Conservation (phyloP, 2,888 invertebrate species). For the Tenthredo distinguenda region DNA sequence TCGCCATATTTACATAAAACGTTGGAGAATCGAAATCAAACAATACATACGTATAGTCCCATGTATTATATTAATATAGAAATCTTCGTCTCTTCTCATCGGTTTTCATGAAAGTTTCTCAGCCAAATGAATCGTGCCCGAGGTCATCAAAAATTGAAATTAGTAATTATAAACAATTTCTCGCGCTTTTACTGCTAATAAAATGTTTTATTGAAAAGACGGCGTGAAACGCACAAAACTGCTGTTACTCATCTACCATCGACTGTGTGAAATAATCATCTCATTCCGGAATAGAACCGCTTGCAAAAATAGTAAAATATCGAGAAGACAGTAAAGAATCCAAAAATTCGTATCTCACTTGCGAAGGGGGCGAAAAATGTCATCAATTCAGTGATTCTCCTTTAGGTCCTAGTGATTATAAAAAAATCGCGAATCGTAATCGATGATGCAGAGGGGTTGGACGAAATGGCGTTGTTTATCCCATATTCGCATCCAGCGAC, state of each 20-base stretch:
- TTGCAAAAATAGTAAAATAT: not conserved
- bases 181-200: not conserved
- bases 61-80: not conserved
- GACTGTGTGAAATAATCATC: not conserved
- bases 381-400: not conserved
- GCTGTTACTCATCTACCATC: not conserved
- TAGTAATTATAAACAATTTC: slow-evolving; percentile 1
- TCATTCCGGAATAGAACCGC: not conserved
- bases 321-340: not conserved
- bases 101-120: not conserved
- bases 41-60: not conserved
- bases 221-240: not conserved
- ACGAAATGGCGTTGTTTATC: not conserved
- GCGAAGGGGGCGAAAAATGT: not conserved
- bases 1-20: not conserved
- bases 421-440: not conserved
- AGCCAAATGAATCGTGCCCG: no score
- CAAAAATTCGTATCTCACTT: not conserved
- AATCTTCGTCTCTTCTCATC: not conserved
- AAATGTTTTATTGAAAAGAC: not conserved
- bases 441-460: not conserved
- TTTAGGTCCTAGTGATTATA: not conserved
- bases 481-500: not conserved
- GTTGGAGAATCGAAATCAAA: not conserved
- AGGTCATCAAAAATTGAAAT: not conserved